Evolutionary conservation across 2,797 vertebrate genomes (phyloP).

Genomic region (Sebastes trivittatus): DNA sequence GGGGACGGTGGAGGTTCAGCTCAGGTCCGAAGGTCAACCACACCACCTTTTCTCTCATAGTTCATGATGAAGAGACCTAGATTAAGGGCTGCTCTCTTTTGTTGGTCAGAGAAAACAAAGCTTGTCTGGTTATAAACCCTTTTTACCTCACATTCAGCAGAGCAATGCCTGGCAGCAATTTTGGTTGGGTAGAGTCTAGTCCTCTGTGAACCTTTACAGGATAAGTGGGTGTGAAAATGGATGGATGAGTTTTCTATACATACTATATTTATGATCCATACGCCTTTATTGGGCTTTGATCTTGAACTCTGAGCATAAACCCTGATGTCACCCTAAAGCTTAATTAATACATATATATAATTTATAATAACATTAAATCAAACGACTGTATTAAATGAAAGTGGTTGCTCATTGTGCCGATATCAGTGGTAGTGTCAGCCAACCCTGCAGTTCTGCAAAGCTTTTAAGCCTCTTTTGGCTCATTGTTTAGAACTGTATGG

Average conservation of each 20-base stretch:
- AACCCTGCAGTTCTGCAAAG: not conserved
- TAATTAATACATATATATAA: not conserved
- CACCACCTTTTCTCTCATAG: not conserved
- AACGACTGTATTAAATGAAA: not conserved
- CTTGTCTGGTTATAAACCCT: not conserved
- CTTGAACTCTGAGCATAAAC: not conserved
- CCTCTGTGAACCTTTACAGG: not conserved
- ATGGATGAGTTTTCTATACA: not conserved
- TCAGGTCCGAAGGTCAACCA: conserved; percentile 44
- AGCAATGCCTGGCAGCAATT: not conserved
- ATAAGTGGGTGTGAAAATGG: not conserved
- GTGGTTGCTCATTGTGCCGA: not conserved
- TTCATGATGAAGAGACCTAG: not conserved
- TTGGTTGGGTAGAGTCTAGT: not conserved
- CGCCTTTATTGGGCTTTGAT: not conserved
- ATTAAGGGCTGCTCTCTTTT: conserved; percentile 5
- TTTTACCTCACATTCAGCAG: not conserved
- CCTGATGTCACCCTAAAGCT: not conserved
- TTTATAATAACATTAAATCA: not conserved
- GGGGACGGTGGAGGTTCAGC: conserved; percentile 24
- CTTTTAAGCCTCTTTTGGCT: not conserved
- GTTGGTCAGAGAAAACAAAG: not conserved
- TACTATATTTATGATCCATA: not conserved
- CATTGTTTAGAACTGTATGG: not conserved
- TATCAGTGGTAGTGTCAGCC: not conserved